phyloP scores from a whole-genome alignment of 2,888 invertebrate genomes.

The Limnephilus rhombicus region DNA sequence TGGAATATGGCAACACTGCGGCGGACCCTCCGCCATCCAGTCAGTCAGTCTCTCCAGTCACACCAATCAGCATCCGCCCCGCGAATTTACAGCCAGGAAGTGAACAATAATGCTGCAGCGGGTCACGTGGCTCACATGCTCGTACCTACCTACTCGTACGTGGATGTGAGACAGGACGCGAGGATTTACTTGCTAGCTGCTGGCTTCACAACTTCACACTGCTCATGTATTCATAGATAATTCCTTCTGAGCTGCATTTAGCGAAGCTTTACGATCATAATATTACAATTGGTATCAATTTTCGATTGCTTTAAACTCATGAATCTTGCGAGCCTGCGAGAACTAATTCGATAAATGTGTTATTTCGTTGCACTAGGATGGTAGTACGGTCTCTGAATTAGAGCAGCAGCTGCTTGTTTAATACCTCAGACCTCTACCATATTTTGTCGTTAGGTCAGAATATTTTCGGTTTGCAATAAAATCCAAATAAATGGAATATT shows the following conservation, averaged over 20 bases:
- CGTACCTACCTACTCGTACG: neutral
- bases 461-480: too few species aligned
- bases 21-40: neutral
- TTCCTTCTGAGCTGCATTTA: neutral
- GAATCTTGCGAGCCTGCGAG: neutral
- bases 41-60: slow-evolving; percentile 7
- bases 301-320: neutral
- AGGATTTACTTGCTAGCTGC: neutral
- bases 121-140: neutral
- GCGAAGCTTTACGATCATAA: neutral
- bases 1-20: neutral
- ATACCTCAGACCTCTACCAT: too few species aligned
- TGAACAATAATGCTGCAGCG: slow-evolving; percentile 58
- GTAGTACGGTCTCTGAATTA: too few species aligned
- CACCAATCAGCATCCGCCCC: slow-evolving; percentile 51
- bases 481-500: too few species aligned
- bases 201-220: neutral
- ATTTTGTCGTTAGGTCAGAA: too few species aligned
- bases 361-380: neutral
- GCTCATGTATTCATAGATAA: neutral
- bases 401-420: neutral
- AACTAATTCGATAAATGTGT: neutral
- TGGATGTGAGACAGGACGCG: neutral
- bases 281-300: neutral
- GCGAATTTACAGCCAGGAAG: slow-evolving; percentile 64